Percentiles rank a stretch among this genome's conserved stretches.
Conservation (phyloP, 2,797 vertebrate genomes). For the Aselliscus stoliczkanus region DNA sequence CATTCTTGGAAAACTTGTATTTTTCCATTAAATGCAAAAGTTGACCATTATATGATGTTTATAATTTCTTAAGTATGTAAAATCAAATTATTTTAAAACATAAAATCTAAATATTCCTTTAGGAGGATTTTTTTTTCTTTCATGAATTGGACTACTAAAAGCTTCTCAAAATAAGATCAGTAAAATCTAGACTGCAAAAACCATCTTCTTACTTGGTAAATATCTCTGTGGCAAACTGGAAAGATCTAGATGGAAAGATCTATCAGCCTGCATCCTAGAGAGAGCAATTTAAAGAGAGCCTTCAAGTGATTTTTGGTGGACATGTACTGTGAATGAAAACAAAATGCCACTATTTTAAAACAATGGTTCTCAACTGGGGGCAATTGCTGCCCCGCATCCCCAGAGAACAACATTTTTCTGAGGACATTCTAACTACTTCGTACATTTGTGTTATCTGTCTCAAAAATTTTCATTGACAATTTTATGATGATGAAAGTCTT, state of each 20-base stretch:
- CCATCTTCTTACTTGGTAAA: background rate
- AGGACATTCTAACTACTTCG: background rate
- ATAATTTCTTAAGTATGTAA: background rate
- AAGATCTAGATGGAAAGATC: background rate
- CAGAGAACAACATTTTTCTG: background rate
- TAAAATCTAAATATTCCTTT: background rate
- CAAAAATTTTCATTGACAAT: constrained; percentile 30
- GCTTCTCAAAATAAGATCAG: background rate
- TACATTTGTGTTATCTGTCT: constrained; percentile 15
- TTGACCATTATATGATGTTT: background rate
- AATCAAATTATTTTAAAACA: constrained; percentile 27
- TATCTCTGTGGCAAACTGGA: background rate
- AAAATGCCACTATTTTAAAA: background rate
- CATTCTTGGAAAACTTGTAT: background rate
- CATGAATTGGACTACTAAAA: background rate
- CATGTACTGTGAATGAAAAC: background rate
- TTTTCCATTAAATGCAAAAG: background rate
- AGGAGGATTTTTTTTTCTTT: background rate
- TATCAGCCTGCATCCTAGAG: background rate
- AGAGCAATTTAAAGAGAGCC: background rate
- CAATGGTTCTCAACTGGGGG: background rate
- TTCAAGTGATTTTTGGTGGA: background rate
- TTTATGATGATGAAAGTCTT: background rate
- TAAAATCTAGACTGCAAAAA: background rate
- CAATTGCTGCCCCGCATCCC: background rate